Conservation (phyloP, 2,797 vertebrate species). For the Poeciliopsis turneri region DNA sequence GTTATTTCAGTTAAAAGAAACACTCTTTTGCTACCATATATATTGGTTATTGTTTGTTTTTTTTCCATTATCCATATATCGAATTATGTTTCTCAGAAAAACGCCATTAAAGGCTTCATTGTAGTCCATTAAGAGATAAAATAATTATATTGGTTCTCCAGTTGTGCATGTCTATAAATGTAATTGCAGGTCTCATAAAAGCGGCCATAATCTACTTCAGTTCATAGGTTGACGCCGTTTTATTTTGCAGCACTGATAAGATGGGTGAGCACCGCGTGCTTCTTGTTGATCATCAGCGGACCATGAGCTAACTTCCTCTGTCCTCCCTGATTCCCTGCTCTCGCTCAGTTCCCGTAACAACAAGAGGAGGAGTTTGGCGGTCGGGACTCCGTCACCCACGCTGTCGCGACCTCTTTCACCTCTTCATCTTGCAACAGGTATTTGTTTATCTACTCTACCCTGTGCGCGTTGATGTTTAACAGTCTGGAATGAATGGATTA, state of each 20-base stretch:
- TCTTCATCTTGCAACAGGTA: slow-evolving; percentile 90
- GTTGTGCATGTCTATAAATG: slow-evolving; percentile 19
- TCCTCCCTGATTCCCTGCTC: slow-evolving; percentile 22
- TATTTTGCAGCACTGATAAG: slow-evolving; percentile 24
- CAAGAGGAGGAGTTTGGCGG: slow-evolving; percentile 90
- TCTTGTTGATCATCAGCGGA: slow-evolving; percentile 12
- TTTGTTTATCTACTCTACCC: slow-evolving; percentile 16
- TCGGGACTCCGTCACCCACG: slow-evolving; percentile 91
- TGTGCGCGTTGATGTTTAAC: slow-evolving; percentile 2
- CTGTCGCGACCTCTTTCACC: slow-evolving; percentile 93
- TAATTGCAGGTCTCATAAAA: background rate
- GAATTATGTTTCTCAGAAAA: background rate
- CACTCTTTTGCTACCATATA: background rate
- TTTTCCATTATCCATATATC: background rate
- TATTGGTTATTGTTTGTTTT: background rate
- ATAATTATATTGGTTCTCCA: background rate
- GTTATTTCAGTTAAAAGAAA: slow-evolving; percentile 11
- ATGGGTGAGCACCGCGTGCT: slow-evolving; percentile 10
- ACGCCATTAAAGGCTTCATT: background rate
- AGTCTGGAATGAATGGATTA: background rate
- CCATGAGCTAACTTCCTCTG: slow-evolving; percentile 24
- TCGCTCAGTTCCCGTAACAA: slow-evolving; percentile 87
- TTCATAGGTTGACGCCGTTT: slow-evolving; percentile 19
- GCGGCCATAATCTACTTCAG: background rate
- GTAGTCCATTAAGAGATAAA: background rate